phyloP scores from a whole-genome alignment of 2,888 invertebrate species.

The Trisateles emortualis region DNA sequence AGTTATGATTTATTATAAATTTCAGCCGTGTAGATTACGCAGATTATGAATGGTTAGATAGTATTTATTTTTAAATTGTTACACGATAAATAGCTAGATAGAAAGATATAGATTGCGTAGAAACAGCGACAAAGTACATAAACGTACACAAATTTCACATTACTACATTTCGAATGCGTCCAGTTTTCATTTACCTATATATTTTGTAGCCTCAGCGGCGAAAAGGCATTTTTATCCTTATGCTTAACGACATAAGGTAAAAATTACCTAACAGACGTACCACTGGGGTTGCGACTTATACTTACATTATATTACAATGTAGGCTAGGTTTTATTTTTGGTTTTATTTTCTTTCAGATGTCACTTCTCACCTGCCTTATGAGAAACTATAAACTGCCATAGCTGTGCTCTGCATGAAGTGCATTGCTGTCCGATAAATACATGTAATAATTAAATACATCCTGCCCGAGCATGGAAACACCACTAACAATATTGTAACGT shows the following conservation, averaged over 20 bases:
- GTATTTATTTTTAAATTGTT: neutral
- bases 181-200: slow-evolving; percentile 4
- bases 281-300: neutral
- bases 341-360: slow-evolving; percentile 93
- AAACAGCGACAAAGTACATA: neutral
- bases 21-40: neutral
- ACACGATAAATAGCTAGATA: neutral
- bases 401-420: slow-evolving; percentile 83
- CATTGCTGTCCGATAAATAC: slow-evolving; percentile 73
- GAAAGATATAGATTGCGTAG: neutral
- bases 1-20: neutral
- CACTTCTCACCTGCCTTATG: slow-evolving; percentile 96
- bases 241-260: neutral
- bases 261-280: neutral
- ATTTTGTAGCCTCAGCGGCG: neutral
- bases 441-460: slow-evolving; percentile 62
- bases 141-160: neutral
- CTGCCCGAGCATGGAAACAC: slow-evolving; percentile 68
- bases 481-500: slow-evolving; percentile 58
- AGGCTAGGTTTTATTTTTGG: slow-evolving; percentile 60
- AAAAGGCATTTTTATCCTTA: too few relatives aligned
- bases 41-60: neutral
- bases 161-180: neutral
- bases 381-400: slow-evolving; percentile 93
- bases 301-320: slow-evolving; percentile 23